Evolutionary conservation across 1,140 invertebrate genomes (phyloP), one percentile per base, ranked within the genome.

Genomic region (Drosophila willistoni): DNA sequence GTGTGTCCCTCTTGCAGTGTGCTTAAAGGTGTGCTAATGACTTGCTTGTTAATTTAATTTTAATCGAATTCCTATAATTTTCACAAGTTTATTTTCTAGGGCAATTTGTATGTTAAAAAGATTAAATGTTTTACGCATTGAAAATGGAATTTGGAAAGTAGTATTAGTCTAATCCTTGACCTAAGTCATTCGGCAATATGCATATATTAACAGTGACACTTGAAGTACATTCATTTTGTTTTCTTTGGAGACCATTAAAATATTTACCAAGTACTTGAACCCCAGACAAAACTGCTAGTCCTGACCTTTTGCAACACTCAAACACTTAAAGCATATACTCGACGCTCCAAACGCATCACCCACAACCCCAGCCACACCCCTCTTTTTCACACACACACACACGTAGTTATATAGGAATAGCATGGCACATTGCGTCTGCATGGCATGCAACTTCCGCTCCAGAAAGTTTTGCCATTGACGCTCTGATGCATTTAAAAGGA

Each of bases 391-490:
- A 13, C 29, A 22, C 57, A 14, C 65, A 42, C 51, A 10, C 33
- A 22, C 19, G 12, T 17, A 19, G 2, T 7, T 19, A 19, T 47
- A 7, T 29, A 29, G 29, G 29, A 29, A 29, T 29, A 29, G 29
- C 64, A 60, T 60, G 47, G 36, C 61, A 60, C 63, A 68, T 42
- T 76, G 60, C 69, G 61, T 72, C 59, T 76, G 60, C 76, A 74
- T 67, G 69, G 73, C 77, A 73, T 84, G 73, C 77, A 84, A 80
- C 81, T 84, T 84, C 81, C 81, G 81, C 77, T 84, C 81, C 81
- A 84, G 73, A 84, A 85, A 85, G 61, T 51, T 77, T 82, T 71
- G 51, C 56, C 62, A 55, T 66, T 68, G 76, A 70, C 68, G 67
- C 73, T 72, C 51, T 66, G 74, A 33, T 84, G 81, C 81, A 84